phyloP scores from a whole-genome alignment of 2,113 vertebrate species.

The Tragelaphus strepsiceros region DNA sequence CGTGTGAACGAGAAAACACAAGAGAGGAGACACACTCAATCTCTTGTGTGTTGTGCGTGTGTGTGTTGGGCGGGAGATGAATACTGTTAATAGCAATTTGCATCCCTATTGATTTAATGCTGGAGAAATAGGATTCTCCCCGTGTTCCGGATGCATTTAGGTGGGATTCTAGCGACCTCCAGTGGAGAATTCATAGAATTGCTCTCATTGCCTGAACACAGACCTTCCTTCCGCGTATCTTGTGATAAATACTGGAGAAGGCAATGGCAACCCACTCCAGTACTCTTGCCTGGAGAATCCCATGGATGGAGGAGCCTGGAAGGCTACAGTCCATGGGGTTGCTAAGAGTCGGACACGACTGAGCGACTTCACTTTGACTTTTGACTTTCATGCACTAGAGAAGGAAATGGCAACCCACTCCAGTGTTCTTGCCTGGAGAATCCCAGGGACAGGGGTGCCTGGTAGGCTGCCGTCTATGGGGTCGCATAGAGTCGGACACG shows the following conservation, averaged over 20 bases:
- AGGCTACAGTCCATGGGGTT: no score
- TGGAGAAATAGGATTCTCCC: neutral
- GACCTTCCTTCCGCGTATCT: neutral
- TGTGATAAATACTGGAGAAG: neutral
- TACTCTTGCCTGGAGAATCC: neutral
- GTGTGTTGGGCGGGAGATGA: neutral
- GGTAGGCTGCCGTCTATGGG: no score
- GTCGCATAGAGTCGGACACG: no score
- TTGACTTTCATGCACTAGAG: no score
- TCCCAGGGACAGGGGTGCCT: no score
- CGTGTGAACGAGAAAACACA: neutral
- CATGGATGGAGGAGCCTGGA: neutral
- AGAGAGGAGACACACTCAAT: neutral
- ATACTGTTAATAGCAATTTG: neutral
- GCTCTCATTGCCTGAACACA: neutral
- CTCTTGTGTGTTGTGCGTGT: neutral
- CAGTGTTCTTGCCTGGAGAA: no score
- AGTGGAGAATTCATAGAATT: neutral
- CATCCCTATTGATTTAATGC: conserved; percentile 1
- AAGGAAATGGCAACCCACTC: no score
- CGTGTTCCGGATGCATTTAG: neutral
- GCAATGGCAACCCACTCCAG: neutral
- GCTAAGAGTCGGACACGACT: neutral
- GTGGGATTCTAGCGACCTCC: conserved; percentile 36
- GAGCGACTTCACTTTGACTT: neutral